phyloP scores from a whole-genome alignment of 1,140 invertebrate species.

The Drosophila arawakana region DNA sequence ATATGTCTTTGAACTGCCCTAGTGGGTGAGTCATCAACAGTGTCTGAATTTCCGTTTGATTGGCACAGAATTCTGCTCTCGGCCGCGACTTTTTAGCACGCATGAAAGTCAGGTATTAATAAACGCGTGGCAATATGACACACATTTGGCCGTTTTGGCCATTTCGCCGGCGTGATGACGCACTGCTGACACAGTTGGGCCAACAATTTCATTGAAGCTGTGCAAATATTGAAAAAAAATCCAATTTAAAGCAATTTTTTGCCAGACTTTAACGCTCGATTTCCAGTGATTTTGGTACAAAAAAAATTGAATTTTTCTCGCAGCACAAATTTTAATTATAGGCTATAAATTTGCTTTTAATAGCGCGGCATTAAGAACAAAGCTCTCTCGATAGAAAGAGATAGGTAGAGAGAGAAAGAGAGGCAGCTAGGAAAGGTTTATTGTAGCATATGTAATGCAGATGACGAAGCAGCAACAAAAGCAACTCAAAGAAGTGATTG shows the following conservation, averaged over 20 bases:
- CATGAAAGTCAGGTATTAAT: constrained; percentile 68
- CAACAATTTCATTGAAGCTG: constrained; percentile 21
- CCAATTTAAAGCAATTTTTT: constrained; percentile 8
- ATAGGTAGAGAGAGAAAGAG: constrained; percentile 10
- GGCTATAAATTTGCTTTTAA: constrained; percentile 79
- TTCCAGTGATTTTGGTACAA: constrained; percentile 67
- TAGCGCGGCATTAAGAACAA: constrained; percentile 62
- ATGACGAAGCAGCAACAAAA: constrained; percentile 6
- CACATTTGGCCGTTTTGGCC: constrained; percentile 61
- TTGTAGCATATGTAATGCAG: constrained; percentile 17
- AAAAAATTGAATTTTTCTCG: constrained; percentile 18
- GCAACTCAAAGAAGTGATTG: constrained; percentile 6
- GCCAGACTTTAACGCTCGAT: constrained; percentile 54
- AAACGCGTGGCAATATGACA: constrained; percentile 72
- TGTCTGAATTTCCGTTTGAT: constrained; percentile 54
- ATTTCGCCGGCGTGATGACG: constrained; percentile 56
- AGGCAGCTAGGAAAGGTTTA: constrained; percentile 5
- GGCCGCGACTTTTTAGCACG: constrained; percentile 40
- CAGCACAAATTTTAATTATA: constrained; percentile 70
- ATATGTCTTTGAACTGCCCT: constrained; percentile 4
- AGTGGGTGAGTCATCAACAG: constrained; percentile 48
- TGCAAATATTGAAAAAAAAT: not conserved
- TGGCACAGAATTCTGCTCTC: constrained; percentile 55
- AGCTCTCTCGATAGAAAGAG: constrained; percentile 12
- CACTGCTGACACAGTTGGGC: constrained; percentile 72